These are phyloP conservation scores for Luperina testacea DNA, from an alignment of 2,888 invertebrate species.

Conservation along the genomic window DNA sequence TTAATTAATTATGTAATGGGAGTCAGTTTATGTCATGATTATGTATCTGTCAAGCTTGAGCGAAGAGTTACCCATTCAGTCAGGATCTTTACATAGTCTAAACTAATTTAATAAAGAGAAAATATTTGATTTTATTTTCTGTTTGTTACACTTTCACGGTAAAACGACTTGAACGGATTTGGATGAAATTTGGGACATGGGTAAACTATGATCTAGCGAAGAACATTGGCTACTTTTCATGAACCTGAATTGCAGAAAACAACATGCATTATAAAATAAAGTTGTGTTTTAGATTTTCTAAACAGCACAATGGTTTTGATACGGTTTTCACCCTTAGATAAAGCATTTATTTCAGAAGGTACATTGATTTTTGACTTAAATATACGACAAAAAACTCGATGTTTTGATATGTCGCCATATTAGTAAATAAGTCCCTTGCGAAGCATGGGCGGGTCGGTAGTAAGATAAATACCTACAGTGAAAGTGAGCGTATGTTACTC, in stretches of 20 bases:
- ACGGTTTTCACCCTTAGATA: background rate
- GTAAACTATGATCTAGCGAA: no score
- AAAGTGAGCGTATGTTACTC: background rate
- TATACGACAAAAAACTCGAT: background rate
- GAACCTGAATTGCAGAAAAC: no score
- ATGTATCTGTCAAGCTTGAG: background rate
- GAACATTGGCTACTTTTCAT: no score
- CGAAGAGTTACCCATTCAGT: background rate
- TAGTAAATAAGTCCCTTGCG: background rate
- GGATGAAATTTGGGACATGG: no score
- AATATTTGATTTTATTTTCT: no score
- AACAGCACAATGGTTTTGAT: background rate
- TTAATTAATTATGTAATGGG: slow-evolving; percentile 14
- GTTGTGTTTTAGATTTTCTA: no score
- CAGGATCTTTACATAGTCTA: background rate
- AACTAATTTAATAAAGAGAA: background rate
- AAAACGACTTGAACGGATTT: no score
- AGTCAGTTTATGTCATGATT: background rate
- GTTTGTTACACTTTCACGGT: no score
- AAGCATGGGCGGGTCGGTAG: no score
- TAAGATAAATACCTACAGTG: no score
- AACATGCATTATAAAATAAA: no score
- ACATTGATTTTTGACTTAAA: background rate
- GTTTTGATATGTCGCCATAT: background rate
- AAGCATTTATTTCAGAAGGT: background rate